Evolutionary conservation across 2,888 invertebrate genomes (phyloP), one percentile per base, ranked within the genome.

Genomic region (Sarcophaga variegata): DNA sequence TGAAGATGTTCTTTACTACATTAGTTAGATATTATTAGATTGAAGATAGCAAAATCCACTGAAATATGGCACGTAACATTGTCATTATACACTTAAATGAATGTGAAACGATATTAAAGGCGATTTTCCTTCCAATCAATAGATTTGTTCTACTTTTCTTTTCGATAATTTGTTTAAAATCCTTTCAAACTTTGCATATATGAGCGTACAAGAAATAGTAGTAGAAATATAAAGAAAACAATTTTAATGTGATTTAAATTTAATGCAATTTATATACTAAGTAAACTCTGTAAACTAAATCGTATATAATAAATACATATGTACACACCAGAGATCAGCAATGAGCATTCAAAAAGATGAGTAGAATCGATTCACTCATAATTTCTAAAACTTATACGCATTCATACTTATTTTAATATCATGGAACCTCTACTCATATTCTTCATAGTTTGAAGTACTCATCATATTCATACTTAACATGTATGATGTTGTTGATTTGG

Each of bases 181-280:
- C 25, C 17, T 70, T 70, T 25, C 20, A 70, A 10, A 22, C 14
- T 22, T 49, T 49, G 69, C 49, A 14, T n/a, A 69, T 25, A 25
- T 0, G 4, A 27, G 27, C 27, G 27, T 5, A 27, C 27, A 37
- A 37, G 37, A 37, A 47, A 47, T n/a, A 49, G 54, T 17, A 37
- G 6, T 17, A 63, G 60, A 74, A 74, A 72, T 10, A 20, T 22
- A 37, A 37, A 47, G 22, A 63, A 62, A 64, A 77, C 60, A 0
- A 2, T 37, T 66, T 66, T 27, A 81, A 81, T 85, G 85, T 85
- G 85, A 85, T 85, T 81, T 78, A 85, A 74, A 85, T 59, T 59
- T 74, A 85, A 74, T 81, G 70, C 64, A 74, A 78, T 54, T 74
- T 85, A 69, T 74, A 63, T 67, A 67, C 49, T 74, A 72, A 69